Percentiles rank a stretch among this genome's conserved stretches.
Conservation (phyloP, 2,113 vertebrate genomes). For the Sprattus sprattus region DNA sequence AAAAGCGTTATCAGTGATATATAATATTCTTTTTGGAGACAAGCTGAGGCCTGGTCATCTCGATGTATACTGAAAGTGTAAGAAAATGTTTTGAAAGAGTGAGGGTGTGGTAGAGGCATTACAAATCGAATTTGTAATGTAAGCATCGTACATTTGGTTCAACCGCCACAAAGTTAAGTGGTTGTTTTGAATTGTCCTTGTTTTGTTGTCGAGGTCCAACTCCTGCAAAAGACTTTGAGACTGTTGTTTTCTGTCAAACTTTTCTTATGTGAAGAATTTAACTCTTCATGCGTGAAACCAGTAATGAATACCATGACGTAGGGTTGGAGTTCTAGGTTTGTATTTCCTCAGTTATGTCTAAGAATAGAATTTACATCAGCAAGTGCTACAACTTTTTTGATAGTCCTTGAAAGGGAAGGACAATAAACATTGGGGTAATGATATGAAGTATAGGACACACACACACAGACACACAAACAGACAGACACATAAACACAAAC, state of each 20-base stretch:
- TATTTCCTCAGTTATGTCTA: neutral
- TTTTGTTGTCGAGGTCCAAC: neutral
- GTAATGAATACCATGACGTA: neutral
- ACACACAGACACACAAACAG: too few species aligned
- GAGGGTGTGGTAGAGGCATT: neutral
- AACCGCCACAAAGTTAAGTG: neutral
- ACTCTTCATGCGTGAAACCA: neutral
- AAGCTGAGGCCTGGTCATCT: neutral
- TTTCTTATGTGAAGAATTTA: constrained; percentile 5
- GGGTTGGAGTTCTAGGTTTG: neutral
- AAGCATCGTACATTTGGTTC: neutral
- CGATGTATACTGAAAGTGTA: neutral
- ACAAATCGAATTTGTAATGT: neutral
- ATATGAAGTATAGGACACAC: neutral
- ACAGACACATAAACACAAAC: too few species aligned
- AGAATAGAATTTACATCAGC: neutral
- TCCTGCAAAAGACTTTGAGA: neutral
- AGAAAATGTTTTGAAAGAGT: neutral
- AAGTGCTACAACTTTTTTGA: neutral
- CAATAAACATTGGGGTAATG: neutral
- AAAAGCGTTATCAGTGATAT: neutral
- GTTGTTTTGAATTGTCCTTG: neutral
- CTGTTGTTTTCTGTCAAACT: neutral
- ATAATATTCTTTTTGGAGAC: neutral
- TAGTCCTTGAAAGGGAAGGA: neutral